Conservation (phyloP, 1,140 invertebrate genomes). For the Littorina saxatilis region DNA sequence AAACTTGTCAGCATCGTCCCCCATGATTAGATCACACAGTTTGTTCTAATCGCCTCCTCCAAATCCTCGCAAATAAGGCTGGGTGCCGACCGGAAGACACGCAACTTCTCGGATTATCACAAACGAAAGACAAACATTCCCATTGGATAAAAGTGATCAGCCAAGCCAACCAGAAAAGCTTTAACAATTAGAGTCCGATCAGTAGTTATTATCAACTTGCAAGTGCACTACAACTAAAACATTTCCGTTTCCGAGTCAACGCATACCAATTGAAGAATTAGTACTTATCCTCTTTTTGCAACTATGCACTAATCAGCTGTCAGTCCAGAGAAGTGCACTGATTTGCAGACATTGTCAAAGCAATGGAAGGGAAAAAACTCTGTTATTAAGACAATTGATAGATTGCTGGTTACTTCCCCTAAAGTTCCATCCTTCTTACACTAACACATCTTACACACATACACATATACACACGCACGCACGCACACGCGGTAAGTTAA, state of each 20-base stretch:
- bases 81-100: slow-evolving; percentile 11
- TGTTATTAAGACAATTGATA: too few relatives aligned
- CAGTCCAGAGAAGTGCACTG: too few relatives aligned
- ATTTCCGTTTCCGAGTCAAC: too few relatives aligned
- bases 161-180: slow-evolving; percentile 24
- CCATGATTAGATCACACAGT: neutral
- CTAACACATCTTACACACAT: too few relatives aligned
- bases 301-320: neutral
- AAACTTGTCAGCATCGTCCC: slow-evolving; percentile 74
- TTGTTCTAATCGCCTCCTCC: neutral
- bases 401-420: too few relatives aligned
- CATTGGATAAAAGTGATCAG: neutral
- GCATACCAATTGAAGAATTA: neutral
- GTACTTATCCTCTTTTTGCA: neutral
- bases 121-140: slow-evolving; percentile 12
- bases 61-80: neutral
- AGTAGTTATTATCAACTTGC: neutral
- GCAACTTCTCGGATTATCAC: neutral
- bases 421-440: too few relatives aligned
- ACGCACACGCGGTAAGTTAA: too few relatives aligned
- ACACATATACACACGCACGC: too few relatives aligned
- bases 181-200: neutral
- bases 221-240: neutral
- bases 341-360: too few relatives aligned
- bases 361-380: too few relatives aligned